Percentiles rank a stretch among this genome's conserved stretches.
These are phyloP conservation scores for Collichthys lucidus DNA, from an alignment of 2,113 vertebrate species.

Conservation along the genomic window DNA sequence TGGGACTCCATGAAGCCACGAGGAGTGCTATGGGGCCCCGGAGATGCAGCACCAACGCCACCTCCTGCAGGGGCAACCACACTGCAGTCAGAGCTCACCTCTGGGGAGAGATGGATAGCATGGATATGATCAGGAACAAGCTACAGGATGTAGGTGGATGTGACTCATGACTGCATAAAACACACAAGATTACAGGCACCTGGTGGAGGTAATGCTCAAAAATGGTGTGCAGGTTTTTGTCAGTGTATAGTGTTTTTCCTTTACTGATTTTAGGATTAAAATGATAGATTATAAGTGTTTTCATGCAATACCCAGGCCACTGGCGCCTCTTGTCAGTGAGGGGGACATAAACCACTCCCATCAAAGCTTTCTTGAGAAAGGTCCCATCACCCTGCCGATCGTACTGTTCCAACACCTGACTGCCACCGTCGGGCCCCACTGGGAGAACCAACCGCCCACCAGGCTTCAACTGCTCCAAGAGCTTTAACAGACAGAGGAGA, in stretches of 20 bases:
- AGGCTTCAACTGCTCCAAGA: slow-evolving; percentile 91
- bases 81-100: slow-evolving; percentile 85
- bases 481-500: slow-evolving; percentile 72
- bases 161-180: not conserved
- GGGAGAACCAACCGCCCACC: slow-evolving; percentile 90
- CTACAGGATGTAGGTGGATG: not conserved
- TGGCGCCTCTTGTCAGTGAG: slow-evolving; percentile 91
- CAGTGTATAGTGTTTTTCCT: not conserved
- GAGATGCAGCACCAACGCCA: slow-evolving; percentile 81
- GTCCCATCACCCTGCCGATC: slow-evolving; percentile 89
- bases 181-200: not conserved
- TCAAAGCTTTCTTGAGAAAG: slow-evolving; percentile 87
- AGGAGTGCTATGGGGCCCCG: slow-evolving; percentile 33
- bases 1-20: slow-evolving; percentile 21
- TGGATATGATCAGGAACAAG: slow-evolving; percentile 15
- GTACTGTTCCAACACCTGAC: slow-evolving; percentile 91
- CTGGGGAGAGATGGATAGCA: slow-evolving; percentile 76
- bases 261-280: not conserved
- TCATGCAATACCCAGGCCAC: slow-evolving; percentile 85
- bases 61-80: slow-evolving; percentile 82
- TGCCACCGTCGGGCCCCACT: slow-evolving; percentile 88
- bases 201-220: not conserved
- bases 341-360: slow-evolving; percentile 93
- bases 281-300: not conserved
- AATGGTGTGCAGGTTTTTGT: not conserved